Evolutionary conservation across 2,797 vertebrate genomes (phyloP).

Genomic region (Aselliscus stoliczkanus): DNA sequence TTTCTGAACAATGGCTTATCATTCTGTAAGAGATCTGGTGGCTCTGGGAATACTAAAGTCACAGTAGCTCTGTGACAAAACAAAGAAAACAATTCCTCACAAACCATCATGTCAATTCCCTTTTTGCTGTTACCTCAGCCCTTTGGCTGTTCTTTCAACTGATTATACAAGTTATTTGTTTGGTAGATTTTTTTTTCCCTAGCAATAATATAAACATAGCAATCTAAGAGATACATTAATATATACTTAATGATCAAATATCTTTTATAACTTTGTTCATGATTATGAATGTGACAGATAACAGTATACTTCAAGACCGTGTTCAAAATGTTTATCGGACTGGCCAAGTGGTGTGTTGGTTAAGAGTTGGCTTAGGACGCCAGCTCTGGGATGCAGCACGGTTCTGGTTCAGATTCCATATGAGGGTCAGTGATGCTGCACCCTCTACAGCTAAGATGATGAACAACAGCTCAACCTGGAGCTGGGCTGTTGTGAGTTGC

Average conservation of each 20-base stretch:
- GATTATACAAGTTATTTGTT: not conserved
- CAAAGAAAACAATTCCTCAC: not conserved
- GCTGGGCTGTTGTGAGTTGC: too few species aligned
- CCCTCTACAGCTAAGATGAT: too few species aligned
- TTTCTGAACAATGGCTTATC: not conserved
- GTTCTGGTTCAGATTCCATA: too few species aligned
- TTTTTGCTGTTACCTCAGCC: not conserved
- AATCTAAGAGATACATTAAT: not conserved
- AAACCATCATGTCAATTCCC: not conserved
- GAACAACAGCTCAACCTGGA: too few species aligned
- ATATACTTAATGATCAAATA: not conserved
- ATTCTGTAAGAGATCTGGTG: not conserved
- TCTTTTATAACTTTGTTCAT: not conserved
- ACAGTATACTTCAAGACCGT: not conserved
- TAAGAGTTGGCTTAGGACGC: too few species aligned
- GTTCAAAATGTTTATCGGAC: not conserved
- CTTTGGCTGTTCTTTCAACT: not conserved
- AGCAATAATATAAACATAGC: not conserved
- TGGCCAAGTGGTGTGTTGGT: too few species aligned
- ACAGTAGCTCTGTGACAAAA: not conserved
- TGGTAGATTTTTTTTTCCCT: not conserved
- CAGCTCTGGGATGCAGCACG: too few species aligned
- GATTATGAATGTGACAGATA: not conserved
- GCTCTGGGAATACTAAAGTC: not conserved
- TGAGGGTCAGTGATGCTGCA: too few species aligned